Percentiles rank a stretch among this genome's conserved stretches.
Evolutionary conservation across 1,140 invertebrate species (phyloP).

Genomic region (Spodoptera litura): DNA sequence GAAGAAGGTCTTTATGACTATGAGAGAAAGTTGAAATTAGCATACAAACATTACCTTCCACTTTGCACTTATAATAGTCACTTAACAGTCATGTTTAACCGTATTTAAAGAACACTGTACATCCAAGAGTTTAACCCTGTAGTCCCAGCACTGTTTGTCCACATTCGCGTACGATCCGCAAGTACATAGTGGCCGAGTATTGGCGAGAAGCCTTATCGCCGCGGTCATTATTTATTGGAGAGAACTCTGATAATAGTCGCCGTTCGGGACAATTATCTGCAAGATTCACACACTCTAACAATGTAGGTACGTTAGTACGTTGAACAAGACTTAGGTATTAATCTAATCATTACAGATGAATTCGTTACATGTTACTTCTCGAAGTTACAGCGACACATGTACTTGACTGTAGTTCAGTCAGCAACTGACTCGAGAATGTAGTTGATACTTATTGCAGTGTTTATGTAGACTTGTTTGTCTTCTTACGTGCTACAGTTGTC

Average conservation of each 20-base stretch:
- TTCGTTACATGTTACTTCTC: constrained; percentile 2
- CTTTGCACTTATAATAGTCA: neutral
- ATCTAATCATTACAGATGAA: constrained; percentile 20
- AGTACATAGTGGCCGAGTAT: constrained; percentile 20
- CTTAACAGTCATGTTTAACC: neutral
- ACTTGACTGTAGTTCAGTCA: constrained; percentile 17
- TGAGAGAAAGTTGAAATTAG: too few species aligned
- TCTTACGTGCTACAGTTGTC: neutral
- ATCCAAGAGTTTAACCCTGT: constrained; percentile 9
- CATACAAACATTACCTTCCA: neutral
- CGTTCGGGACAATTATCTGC: neutral
- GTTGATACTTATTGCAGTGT: neutral
- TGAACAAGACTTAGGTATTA: neutral
- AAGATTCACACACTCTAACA: constrained; percentile 5
- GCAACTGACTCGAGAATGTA: constrained; percentile 7
- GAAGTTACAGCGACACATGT: neutral
- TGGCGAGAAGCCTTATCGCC: constrained; percentile 37
- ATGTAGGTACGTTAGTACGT: neutral
- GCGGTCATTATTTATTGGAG: constrained; percentile 33
- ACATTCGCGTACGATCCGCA: constrained; percentile 15
- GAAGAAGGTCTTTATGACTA: too few species aligned
- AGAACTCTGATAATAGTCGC: constrained; percentile 29
- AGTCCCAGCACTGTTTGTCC: neutral
- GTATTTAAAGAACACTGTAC: neutral
- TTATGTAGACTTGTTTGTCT: neutral